Evolutionary conservation across 2,113 vertebrate genomes (phyloP), one percentile per base, ranked within the genome.

Genomic region (Sinocyclocheilus grahami): DNA sequence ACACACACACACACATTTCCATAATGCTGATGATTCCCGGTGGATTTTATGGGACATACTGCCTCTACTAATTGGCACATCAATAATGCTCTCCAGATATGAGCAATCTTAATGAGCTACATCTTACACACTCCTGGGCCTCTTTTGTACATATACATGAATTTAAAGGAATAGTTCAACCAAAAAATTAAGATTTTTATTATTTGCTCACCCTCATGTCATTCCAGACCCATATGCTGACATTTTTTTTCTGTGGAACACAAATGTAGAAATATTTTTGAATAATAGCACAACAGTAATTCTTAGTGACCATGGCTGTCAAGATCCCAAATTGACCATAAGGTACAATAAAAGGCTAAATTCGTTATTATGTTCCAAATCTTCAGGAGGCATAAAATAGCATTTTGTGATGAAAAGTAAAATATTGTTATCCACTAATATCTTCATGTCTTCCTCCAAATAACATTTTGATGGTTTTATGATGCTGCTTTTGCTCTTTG

Each of bases 41-140:
- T 90, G 93, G 93, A 91, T 79, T 85, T 78, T 90, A 91, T 91
- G 94, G 92, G 91, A 91, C 92, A 92, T 92, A 93, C 92, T 91
- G 91, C 88, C 90, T 91, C 91, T 92, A 88, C 92, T 96, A 96
- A 95, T 96, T 96, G 95, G 93, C 89, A 91, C 93, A 96, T 96
- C 94, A 95, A 95, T 96, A 95, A 95, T 87, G 86, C 88, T 72
- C 77, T 63, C 82, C 85, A 90, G 84, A 89, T 90, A 83, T 60
- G 67, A 83, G 82, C 63, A n/a, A 87, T 85, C 90, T 91, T 92
- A 91, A 92, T 93, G 92, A 93, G 89, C 88, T 88, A 91, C 88
- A 92, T 90, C 91, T 86, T 69, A 88, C 88, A 88, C 86, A 90
- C 92, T 93, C 93, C 90, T 93, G 93, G 89, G 90, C 83, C 78